These are phyloP conservation scores for Enteromius treurensis DNA, from an alignment of 2,797 vertebrate genomes.

Conservation along the genomic window DNA sequence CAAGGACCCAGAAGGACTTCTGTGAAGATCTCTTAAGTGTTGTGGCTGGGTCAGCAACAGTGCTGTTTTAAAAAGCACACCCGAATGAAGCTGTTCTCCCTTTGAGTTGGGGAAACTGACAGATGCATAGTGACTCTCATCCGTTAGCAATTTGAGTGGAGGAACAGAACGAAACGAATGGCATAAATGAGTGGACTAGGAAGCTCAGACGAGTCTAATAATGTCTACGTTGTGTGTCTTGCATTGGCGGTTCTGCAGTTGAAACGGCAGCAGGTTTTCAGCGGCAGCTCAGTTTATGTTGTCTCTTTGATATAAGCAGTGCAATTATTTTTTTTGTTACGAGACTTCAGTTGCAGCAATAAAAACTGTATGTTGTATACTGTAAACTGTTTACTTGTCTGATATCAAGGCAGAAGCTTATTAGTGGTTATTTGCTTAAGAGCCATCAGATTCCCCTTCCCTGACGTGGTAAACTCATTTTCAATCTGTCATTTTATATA, in stretches of 20 bases:
- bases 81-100: constrained; percentile 10
- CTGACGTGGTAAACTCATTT: neutral
- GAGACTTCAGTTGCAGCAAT: constrained; percentile 65
- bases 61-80: constrained; percentile 31
- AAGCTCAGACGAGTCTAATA: constrained; percentile 2
- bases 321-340: constrained; percentile 42
- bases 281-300: constrained; percentile 57
- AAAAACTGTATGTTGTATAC: constrained; percentile 57
- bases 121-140: constrained; percentile 37
- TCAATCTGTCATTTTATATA: constrained; percentile 8
- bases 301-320: constrained; percentile 36
- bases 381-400: constrained; percentile 35
- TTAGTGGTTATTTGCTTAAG: constrained; percentile 5
- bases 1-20: constrained; percentile 24
- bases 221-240: neutral
- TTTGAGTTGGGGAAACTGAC: neutral
- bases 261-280: constrained; percentile 29
- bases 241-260: constrained; percentile 2
- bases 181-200: constrained; percentile 33
- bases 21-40: neutral
- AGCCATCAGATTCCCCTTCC: neutral
- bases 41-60: constrained; percentile 15
- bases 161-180: constrained; percentile 20
- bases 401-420: constrained; percentile 1
- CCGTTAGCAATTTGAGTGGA: constrained; percentile 46